Conservation (phyloP, 1,140 invertebrate species). For the Monochamus saltuarius region DNA sequence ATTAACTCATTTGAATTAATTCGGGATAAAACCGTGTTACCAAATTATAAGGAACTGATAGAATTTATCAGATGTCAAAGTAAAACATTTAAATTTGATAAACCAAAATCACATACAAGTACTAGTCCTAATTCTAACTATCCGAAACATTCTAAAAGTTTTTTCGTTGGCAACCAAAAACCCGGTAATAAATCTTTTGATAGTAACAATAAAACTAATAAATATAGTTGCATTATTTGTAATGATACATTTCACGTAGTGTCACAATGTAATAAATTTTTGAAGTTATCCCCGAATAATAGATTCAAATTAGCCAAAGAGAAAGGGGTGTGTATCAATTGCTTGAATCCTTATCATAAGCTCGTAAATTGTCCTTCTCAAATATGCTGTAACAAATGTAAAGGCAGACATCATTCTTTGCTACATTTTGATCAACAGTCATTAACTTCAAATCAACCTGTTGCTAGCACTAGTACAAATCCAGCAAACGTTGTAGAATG, state of each 20-base stretch:
- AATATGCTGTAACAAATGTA: not conserved
- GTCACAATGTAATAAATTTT: not conserved
- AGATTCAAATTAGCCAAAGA: not conserved
- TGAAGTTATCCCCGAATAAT: not conserved
- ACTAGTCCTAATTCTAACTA: not conserved
- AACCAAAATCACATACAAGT: not conserved
- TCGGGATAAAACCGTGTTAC: not conserved
- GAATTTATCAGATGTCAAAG: not conserved
- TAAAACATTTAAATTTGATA: not conserved
- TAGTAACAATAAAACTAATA: not conserved
- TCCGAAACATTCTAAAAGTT: not conserved
- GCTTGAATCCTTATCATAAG: not conserved
- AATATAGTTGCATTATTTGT: not conserved
- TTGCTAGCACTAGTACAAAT: too few species aligned
- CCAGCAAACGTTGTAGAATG: not conserved
- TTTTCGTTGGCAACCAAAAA: too few species aligned
- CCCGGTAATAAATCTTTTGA: too few species aligned
- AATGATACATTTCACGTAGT: not conserved
- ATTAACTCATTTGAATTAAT: not conserved
- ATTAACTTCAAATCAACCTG: too few species aligned
- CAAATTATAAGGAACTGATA: not conserved
- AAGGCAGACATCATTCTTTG: not conserved
- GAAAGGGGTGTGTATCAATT: not conserved
- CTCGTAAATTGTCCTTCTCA: not conserved
- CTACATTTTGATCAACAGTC: constrained; percentile 1